Conservation (phyloP, 2,888 invertebrate genomes). For the Pyrrhia umbra region DNA sequence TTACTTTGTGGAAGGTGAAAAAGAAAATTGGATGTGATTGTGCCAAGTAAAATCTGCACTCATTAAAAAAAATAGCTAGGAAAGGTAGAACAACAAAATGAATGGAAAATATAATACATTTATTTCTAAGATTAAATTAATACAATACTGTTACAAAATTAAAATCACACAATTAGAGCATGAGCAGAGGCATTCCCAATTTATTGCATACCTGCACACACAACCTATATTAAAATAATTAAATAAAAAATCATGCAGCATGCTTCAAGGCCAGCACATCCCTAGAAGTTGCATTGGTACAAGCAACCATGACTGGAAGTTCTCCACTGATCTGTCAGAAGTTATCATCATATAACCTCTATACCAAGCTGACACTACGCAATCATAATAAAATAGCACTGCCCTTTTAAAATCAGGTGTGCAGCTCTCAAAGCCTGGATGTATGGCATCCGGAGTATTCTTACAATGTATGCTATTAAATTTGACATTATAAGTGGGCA, state of each 20-base stretch:
- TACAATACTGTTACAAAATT: too few relatives aligned
- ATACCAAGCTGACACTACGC: constrained; percentile 78
- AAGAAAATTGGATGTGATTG: not conserved
- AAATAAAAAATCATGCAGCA: constrained; percentile 50
- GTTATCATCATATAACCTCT: constrained; percentile 71
- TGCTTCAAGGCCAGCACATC: constrained; percentile 79
- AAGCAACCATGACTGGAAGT: constrained; percentile 79
- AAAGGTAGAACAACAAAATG: too few relatives aligned
- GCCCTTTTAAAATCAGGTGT: constrained; percentile 72
- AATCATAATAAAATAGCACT: constrained; percentile 78
- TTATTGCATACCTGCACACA: too few relatives aligned
- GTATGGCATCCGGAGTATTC: constrained; percentile 74
- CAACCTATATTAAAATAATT: constrained; percentile 3
- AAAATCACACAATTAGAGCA: not conserved
- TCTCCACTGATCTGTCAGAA: constrained; percentile 75
- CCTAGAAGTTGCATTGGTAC: constrained; percentile 77
- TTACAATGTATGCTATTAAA: constrained; percentile 77
- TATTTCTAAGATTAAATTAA: too few relatives aligned
- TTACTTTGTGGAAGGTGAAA: not conserved
- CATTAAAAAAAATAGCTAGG: too few relatives aligned
- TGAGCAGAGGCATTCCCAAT: constrained; percentile 32
- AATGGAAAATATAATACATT: too few relatives aligned
- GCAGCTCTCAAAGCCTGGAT: constrained; percentile 80
- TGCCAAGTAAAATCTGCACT: too few relatives aligned
- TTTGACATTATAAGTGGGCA: constrained; percentile 77